Conservation (phyloP, 2,797 vertebrate genomes). For the Lepus oiostolus region DNA sequence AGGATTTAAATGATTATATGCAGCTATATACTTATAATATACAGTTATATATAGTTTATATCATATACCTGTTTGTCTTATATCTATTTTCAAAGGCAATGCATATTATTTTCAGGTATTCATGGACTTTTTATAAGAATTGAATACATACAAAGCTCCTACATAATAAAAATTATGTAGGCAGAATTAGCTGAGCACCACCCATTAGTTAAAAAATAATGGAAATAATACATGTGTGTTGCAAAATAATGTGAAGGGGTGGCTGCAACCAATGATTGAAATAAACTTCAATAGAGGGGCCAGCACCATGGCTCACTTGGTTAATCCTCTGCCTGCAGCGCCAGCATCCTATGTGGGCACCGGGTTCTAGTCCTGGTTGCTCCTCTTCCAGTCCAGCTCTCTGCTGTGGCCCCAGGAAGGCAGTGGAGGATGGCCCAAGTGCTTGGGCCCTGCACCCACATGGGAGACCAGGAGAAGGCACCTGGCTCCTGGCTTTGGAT, state of each 20-base stretch:
- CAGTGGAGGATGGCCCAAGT: no score
- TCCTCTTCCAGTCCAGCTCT: no score
- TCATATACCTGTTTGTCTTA: not conserved
- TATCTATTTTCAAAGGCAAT: constrained; percentile 14
- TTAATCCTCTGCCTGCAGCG: no score
- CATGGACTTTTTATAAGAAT: not conserved
- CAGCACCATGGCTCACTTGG: no score
- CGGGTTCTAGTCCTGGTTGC: no score
- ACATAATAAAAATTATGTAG: not conserved
- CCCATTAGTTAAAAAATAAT: not conserved
- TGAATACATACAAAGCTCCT: not conserved
- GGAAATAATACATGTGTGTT: not conserved
- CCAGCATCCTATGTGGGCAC: no score
- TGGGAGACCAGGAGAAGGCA: no score
- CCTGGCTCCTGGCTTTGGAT: no score
- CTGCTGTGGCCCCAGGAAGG: no score
- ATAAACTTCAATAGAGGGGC: not conserved
- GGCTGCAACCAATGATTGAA: not conserved
- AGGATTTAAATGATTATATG: constrained; percentile 21
- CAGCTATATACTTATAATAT: not conserved
- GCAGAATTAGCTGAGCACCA: not conserved
- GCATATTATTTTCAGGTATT: not conserved
- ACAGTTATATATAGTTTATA: not conserved
- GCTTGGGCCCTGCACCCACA: no score
- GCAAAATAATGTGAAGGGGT: constrained; percentile 30